Percentiles rank a stretch among this genome's conserved stretches.
These are phyloP conservation scores for Hippocampus comes DNA, from an alignment of 2,113 vertebrate species.

Conservation along the genomic window DNA sequence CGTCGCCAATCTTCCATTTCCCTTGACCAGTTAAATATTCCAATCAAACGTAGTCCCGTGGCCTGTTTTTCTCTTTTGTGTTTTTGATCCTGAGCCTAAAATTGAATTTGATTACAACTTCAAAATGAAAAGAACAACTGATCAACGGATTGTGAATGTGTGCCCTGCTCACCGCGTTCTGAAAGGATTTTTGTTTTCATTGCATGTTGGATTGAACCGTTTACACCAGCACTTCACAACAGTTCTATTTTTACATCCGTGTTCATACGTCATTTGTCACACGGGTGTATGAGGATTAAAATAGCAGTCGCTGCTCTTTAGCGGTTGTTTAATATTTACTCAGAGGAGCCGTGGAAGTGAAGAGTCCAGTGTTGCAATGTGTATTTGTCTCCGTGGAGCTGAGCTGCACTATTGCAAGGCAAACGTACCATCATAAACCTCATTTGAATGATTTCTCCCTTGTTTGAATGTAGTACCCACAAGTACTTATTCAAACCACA, in stretches of 20 bases:
- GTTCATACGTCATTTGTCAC: slow-evolving; percentile 49
- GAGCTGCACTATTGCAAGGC: slow-evolving; percentile 6
- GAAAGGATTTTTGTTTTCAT: not conserved
- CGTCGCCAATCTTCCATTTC: no score
- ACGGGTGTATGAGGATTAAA: slow-evolving; percentile 55
- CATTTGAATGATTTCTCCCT: not conserved
- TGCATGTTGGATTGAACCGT: slow-evolving; percentile 11
- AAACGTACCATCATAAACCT: slow-evolving; percentile 11
- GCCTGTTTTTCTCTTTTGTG: not conserved
- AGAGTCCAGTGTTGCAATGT: slow-evolving; percentile 7
- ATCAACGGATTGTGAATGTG: not conserved
- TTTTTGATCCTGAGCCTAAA: not conserved
- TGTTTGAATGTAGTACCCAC: not conserved
- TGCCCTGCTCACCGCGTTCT: slow-evolving; percentile 1
- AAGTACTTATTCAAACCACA: not conserved
- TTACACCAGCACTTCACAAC: slow-evolving; percentile 14
- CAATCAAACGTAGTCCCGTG: no score
- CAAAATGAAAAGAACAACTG: not conserved
- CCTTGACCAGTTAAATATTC: no score
- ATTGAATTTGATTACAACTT: not conserved
- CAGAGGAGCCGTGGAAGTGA: slow-evolving; percentile 35
- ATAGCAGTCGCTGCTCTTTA: slow-evolving; percentile 56
- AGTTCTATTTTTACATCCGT: slow-evolving; percentile 51
- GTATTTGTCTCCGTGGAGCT: slow-evolving; percentile 30
- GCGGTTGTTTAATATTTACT: slow-evolving; percentile 63